Conservation (phyloP, 2,888 invertebrate species). For the Synanthedon tipuliformis region DNA sequence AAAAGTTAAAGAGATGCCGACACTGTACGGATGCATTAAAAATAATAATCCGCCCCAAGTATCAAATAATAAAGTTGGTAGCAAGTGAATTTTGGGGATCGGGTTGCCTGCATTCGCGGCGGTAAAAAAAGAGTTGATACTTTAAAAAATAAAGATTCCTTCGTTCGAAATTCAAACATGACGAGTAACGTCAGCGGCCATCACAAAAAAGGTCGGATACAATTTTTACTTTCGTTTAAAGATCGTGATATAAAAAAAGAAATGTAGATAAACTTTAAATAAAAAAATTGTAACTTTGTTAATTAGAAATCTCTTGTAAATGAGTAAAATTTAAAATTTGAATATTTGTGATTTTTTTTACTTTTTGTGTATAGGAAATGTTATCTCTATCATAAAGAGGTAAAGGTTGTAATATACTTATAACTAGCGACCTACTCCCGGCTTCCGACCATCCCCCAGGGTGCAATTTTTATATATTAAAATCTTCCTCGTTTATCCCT, state of each 20-base stretch:
- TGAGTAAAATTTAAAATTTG: too few relatives aligned
- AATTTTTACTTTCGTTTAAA: not conserved
- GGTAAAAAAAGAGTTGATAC: constrained; percentile 35
- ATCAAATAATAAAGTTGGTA: constrained; percentile 70
- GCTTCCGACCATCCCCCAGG: too few relatives aligned
- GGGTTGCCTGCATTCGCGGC: constrained; percentile 43
- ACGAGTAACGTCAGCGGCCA: constrained; percentile 52
- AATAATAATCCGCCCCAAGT: constrained; percentile 54
- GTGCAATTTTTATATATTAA: too few relatives aligned
- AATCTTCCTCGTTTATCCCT: too few relatives aligned
- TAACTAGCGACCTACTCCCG: too few relatives aligned
- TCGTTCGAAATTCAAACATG: constrained; percentile 60
- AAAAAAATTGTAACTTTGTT: too few relatives aligned
- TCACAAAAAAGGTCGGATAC: constrained; percentile 35
- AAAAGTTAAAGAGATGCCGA: constrained; percentile 53
- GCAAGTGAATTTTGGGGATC: constrained; percentile 67
- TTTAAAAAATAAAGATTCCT: constrained; percentile 24
- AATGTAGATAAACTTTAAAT: too few relatives aligned
- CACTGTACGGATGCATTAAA: constrained; percentile 35
- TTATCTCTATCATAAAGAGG: too few relatives aligned
- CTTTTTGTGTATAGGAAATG: too few relatives aligned
- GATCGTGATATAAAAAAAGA: not conserved
- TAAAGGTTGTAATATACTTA: too few relatives aligned
- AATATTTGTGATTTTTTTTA: too few relatives aligned
- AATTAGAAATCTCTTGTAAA: too few relatives aligned